phyloP scores from a whole-genome alignment of 2,113 vertebrate genomes.

The Oriolus oriolus region DNA sequence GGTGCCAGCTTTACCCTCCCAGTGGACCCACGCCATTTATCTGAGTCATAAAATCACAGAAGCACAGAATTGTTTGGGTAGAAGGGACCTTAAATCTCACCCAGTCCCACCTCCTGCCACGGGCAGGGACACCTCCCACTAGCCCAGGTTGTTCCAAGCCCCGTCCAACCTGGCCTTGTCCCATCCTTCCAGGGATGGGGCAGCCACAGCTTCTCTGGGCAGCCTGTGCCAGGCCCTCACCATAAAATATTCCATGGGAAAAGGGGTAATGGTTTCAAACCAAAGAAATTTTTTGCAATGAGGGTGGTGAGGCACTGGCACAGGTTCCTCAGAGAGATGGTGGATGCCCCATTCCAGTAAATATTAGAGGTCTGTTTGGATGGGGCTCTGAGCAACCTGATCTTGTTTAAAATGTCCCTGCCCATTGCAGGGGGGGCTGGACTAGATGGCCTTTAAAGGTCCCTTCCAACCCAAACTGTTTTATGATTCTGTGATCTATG shows the following conservation, averaged over 20 bases:
- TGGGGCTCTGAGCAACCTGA: not conserved
- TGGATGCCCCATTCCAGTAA: not conserved
- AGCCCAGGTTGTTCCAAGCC: accelerated
- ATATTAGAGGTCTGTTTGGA: not conserved
- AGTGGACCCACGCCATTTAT: accelerated
- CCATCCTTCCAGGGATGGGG: not conserved
- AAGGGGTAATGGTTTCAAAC: not conserved
- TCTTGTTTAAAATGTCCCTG: not conserved
- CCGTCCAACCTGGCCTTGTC: accelerated
- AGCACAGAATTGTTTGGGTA: not conserved
- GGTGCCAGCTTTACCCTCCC: not conserved
- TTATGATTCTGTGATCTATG: accelerated
- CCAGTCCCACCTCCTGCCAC: accelerated
- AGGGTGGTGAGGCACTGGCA: not conserved
- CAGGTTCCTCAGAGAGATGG: not conserved
- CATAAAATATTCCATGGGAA: not conserved
- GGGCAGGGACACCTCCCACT: not conserved
- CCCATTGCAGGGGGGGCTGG: not conserved
- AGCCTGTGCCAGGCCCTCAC: not conserved
- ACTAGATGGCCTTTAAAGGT: not conserved
- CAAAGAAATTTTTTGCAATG: not conserved
- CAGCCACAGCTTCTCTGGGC: not conserved
- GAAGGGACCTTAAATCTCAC: not conserved
- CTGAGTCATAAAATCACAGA: not conserved
- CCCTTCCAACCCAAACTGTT: not conserved